These are phyloP conservation scores for Calliopum simillimum DNA, from an alignment of 2,888 invertebrate genomes.

Conservation along the genomic window DNA sequence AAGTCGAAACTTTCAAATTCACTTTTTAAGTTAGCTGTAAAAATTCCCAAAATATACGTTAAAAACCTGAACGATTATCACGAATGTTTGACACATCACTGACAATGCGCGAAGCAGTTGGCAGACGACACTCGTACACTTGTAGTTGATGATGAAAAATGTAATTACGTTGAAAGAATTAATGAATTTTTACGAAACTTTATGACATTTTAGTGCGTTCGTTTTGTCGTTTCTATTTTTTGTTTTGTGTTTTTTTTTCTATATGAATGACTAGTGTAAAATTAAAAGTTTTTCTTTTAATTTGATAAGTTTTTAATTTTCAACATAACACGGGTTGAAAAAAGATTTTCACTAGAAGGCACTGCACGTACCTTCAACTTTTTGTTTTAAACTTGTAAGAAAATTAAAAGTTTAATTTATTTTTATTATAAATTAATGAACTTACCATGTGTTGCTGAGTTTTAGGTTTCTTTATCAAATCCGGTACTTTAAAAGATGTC, in stretches of 20 bases:
- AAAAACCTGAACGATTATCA: no score
- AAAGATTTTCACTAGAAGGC: no score
- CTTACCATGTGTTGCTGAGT: conserved; percentile 94
- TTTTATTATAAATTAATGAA: conserved; percentile 45
- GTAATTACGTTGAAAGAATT: conserved; percentile 31
- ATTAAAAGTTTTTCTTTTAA: conserved; percentile 18
- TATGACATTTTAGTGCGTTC: conserved; percentile 50
- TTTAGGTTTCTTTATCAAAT: conserved; percentile 86
- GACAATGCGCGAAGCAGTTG: no score
- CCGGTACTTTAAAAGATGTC: conserved; percentile 80
- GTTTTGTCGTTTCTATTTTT: conserved; percentile 10
- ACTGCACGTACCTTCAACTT: neutral
- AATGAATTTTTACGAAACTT: conserved; percentile 40
- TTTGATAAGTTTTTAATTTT: conserved; percentile 6
- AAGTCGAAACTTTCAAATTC: no score
- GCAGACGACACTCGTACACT: no score
- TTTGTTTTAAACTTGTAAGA: neutral
- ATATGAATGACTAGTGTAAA: neutral
- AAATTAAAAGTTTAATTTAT: neutral
- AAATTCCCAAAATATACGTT: no score
- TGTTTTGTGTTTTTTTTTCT: neutral
- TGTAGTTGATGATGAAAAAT: conserved; percentile 19
- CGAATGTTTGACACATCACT: no score
- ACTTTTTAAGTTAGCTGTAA: no score
- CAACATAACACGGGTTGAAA: neutral